Percentiles rank a stretch among this genome's conserved stretches.
These are phyloP conservation scores for Falco rusticolus DNA, from an alignment of 2,797 vertebrate genomes.

Conservation along the genomic window DNA sequence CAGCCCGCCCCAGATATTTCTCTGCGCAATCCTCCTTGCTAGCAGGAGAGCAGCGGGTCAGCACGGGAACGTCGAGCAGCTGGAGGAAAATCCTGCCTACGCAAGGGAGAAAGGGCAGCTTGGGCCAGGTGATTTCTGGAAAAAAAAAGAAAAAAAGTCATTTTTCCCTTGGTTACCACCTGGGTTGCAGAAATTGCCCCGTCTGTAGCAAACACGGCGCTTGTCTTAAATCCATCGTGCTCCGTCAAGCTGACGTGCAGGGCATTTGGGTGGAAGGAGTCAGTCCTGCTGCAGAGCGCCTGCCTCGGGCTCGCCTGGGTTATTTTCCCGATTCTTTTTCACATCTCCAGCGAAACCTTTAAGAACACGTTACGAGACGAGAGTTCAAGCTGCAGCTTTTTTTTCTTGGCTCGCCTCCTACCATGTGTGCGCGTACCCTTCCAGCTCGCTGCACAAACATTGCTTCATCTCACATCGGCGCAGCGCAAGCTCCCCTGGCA, in stretches of 20 bases:
- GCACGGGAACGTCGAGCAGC: background rate
- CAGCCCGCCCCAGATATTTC: background rate
- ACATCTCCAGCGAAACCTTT: background rate
- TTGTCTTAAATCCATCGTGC: accelerated
- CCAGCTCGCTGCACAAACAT: background rate
- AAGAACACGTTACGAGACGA: background rate
- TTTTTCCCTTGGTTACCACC: background rate
- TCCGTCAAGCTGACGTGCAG: accelerated
- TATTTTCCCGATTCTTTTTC: background rate
- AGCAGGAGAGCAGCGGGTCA: background rate
- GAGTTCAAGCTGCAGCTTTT: background rate
- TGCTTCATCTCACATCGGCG: background rate
- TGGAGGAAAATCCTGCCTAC: background rate
- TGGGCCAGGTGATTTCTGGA: background rate
- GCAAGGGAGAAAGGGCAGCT: background rate
- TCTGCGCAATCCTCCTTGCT: background rate
- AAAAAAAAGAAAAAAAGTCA: accelerated
- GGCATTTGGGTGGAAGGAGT: background rate
- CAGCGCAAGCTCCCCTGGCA: background rate
- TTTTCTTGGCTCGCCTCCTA: background rate
- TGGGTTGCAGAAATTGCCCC: background rate
- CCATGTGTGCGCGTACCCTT: background rate
- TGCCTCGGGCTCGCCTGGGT: background rate
- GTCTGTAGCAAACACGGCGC: background rate
- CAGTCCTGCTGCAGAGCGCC: background rate